Base-by-base conservation (phyloP, 2,888 invertebrate species). In the Spodoptera exigua region DNA sequence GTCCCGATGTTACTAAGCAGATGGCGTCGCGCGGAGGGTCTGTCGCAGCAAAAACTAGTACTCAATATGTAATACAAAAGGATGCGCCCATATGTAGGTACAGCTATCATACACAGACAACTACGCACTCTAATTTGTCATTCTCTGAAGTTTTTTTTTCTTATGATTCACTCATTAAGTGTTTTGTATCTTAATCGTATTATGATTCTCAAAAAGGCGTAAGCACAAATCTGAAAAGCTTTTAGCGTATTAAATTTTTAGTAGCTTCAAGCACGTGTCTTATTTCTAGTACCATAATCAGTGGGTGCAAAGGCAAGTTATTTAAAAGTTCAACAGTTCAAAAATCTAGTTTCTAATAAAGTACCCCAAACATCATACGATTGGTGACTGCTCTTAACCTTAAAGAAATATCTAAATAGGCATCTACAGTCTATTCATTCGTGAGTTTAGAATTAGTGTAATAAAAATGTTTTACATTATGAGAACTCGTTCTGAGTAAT, bases 1-100 rank as follows among this genome's bases (percentile, higher is more conserved):
- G 79, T 65, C 66, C 66, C 74, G 79, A 83, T 90, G 92, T 91
- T 93, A 92, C 90, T 90, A 92, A 91, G 87, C 93, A 93, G 91
- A 93, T 93, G 93, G 83, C 87, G 80, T 61, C 80, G 84, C 79
- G 91, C 87, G 93, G 93, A 89, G 83, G 91, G 91, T 89, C 90
- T 75, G 73, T 79, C 83, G 73, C 83, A 77, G 87, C 83, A 88
- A 89, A 89, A 87, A 85, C 81, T 83, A 63, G 67, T 64, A 65
- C 66, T 67, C 55, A 51, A 61, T 67, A 49, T 53, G 35, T 46
- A 35, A 44, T 32, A 71, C 63, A 74, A 77, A 74, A 74, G 70
- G 56, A 60, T 58, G 52, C 43, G 40, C 35, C 52, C 61, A 73
- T 62, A 17, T 55, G 44, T 53, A 54, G 18, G 32, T 18, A 27